These are phyloP conservation scores for Chaetodon trifasciatus DNA, from an alignment of 2,797 vertebrate genomes.

Conservation along the genomic window DNA sequence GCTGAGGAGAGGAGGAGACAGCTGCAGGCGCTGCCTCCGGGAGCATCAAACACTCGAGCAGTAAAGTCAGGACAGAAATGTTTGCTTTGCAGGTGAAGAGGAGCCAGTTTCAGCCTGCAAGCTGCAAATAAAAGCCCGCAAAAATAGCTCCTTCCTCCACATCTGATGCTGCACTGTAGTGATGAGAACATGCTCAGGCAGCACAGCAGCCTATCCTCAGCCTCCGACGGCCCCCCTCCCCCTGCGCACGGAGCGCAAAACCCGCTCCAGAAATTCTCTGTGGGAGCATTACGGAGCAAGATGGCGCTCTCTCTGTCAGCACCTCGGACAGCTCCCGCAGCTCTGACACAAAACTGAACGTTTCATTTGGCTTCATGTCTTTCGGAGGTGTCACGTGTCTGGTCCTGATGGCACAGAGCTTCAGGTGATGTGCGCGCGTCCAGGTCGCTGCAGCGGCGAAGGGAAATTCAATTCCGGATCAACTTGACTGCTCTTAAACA, in stretches of 20 bases:
- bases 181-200: constrained; percentile 31
- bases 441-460: constrained; percentile 47
- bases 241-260: constrained; percentile 54
- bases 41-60: background rate
- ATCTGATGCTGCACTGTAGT: background rate
- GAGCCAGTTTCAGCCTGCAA: background rate
- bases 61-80: background rate
- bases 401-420: background rate
- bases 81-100: constrained; percentile 4
- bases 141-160: constrained; percentile 14
- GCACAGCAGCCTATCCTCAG: constrained; percentile 37
- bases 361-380: background rate
- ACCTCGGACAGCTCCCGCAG: constrained; percentile 85
- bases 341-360: background rate
- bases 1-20: background rate
- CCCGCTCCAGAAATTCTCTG: constrained; percentile 58
- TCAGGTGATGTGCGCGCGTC: constrained; percentile 35
- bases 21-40: constrained; percentile 14
- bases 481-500: constrained; percentile 20
- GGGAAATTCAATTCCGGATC: constrained; percentile 1
- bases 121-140: constrained; percentile 9
- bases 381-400: background rate
- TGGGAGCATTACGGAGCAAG: constrained; percentile 77
- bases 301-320: constrained; percentile 87
- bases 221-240: constrained; percentile 22